Base-by-base conservation (phyloP, 2,888 invertebrate genomes). In the Drosophila formosana region DNA sequence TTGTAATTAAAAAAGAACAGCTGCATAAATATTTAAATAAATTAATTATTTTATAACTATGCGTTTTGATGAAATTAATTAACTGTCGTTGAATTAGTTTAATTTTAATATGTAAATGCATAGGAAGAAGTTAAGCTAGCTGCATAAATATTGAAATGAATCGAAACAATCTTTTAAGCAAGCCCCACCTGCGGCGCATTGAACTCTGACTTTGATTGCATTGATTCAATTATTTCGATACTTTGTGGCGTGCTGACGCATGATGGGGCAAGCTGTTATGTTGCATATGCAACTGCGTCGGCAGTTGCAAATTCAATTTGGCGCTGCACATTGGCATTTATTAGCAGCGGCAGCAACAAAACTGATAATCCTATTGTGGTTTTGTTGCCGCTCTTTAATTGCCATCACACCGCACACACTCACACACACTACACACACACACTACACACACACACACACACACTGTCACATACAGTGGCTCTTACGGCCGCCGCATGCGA, bases 361-460 rank as follows among this genome's bases (percentile, higher is more conserved):
- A 68, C 75, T 70, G 86, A 73, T 89, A 89, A 89, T 85, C 89
- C 88, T 74, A 82, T 89, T 89, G 86, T 72, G 85, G 85, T 79
- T 85, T 69, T 66, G 66, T 72, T 74, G 64, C 43, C 53, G 52
- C 66, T 66, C 69, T 73, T 72, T 89, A 85, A 84, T 87, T 84
- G 82, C 72, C 76, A 66, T 65, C 61, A 72, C 67, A 70, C 73
- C 28, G 45, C 26, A 18, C 52, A 11, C 8, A 37, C 47, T 30
- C 13, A 53, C 34, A 63, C 13, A 28, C 58, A 32, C 13, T 18
- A 51, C 53, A 37, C 34, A 37, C 55, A 50, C 49, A 32, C 71
- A 49, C 66, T n/a, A 49, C 11, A 49, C 62, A 6, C 37, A 49
- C 52, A 60, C 28, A 58, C 30, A 62, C n/a, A 37, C 2, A 30